Conservation (phyloP, 37 sponge, comb jelly and placozoan species). For the Corticium candelabrum region DNA sequence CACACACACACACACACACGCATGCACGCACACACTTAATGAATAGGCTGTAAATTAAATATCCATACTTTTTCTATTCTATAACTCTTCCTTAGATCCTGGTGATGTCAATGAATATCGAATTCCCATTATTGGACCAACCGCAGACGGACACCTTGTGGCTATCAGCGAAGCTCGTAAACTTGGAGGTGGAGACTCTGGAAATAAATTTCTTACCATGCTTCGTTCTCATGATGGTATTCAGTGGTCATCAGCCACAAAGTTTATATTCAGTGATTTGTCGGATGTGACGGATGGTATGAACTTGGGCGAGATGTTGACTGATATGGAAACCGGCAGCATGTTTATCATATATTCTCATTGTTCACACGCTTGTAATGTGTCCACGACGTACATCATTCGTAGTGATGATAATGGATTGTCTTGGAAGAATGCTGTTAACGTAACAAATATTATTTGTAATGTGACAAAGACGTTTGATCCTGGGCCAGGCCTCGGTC, state of each 20-base stretch:
- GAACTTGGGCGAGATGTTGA: not conserved
- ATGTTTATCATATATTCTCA: not conserved
- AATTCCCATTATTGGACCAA: not conserved
- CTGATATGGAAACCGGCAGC: not conserved
- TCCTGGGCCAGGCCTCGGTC: not conserved
- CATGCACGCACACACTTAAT: no score
- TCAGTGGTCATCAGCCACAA: not conserved
- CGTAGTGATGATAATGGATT: not conserved
- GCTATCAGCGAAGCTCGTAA: not conserved
- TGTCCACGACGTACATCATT: not conserved
- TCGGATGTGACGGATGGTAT: not conserved
- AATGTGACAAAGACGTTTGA: constrained; percentile 2
- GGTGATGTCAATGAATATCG: no score
- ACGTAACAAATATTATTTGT: not conserved
- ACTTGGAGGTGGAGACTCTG: not conserved
- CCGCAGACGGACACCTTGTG: not conserved
- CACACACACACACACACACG: no score
- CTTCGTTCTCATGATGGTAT: not conserved
- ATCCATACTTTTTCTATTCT: no score
- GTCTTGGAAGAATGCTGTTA: not conserved
- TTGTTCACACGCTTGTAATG: not conserved
- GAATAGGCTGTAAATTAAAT: no score
- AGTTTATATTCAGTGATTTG: not conserved
- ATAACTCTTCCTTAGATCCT: no score
- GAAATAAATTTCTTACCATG: not conserved